phyloP scores from a whole-genome alignment of 2,797 vertebrate species.

The Danio kyathit region DNA sequence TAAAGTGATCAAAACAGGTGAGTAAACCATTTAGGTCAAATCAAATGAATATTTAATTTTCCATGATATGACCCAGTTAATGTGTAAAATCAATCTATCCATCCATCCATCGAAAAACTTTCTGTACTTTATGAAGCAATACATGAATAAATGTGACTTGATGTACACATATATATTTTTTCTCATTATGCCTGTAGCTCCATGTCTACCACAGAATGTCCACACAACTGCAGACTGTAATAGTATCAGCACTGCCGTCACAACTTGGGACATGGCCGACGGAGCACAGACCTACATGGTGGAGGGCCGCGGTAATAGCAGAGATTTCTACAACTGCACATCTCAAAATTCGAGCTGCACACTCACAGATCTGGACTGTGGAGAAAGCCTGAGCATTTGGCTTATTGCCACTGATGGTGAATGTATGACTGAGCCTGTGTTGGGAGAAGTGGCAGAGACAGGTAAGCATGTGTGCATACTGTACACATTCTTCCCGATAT shows the following conservation, averaged over 20 bases:
- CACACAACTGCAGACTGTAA: conserved; percentile 65
- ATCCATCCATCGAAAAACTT: too few relatives aligned
- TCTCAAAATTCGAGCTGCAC: conserved; percentile 72
- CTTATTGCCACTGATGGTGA: conserved; percentile 74
- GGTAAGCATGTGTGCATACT: conserved; percentile 65
- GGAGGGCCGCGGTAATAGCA: conserved; percentile 72
- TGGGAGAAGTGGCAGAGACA: conserved; percentile 72
- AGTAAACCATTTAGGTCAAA: conserved; percentile 32
- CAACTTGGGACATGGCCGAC: conserved; percentile 73
- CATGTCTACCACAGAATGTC: conserved; percentile 77
- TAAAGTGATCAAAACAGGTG: conserved; percentile 70
- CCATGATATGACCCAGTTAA: neutral
- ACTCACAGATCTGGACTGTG: conserved; percentile 71
- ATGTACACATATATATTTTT: neutral
- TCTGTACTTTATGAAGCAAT: neutral
- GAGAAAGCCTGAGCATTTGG: conserved; percentile 79
- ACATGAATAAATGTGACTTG: neutral
- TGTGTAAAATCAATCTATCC: too few relatives aligned
- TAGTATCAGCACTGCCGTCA: conserved; percentile 59
- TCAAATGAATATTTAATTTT: rapidly evolving
- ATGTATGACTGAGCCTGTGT: conserved; percentile 72
- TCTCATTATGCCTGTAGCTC: conserved; percentile 55
- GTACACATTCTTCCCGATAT: too few relatives aligned
- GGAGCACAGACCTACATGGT: conserved; percentile 77
- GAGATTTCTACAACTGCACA: conserved; percentile 76